Evolutionary conservation across 2,888 invertebrate species (phyloP).

Genomic region (Deroplatys truncata): DNA sequence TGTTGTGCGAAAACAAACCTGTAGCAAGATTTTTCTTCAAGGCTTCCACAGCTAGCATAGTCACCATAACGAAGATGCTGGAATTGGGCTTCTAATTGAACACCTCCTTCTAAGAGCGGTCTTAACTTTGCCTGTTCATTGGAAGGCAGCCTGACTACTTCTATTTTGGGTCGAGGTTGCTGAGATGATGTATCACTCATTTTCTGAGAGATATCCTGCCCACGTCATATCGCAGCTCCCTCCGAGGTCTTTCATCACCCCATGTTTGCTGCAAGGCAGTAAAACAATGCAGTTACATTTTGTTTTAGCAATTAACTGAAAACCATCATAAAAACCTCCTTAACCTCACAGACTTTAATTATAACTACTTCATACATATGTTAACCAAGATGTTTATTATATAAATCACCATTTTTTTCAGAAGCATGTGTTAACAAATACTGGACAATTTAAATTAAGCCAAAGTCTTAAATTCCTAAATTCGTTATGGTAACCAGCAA

Average conservation of each 20-base stretch:
- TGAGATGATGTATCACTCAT: background rate
- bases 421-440: too few species aligned
- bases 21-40: background rate
- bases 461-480: too few species aligned
- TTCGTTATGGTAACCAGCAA: too few species aligned
- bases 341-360: too few species aligned
- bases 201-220: background rate
- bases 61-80: slow-evolving; percentile 25
- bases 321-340: too few species aligned
- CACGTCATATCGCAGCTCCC: background rate
- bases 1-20: background rate
- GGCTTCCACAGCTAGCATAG: slow-evolving; percentile 25
- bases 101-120: slow-evolving; percentile 24
- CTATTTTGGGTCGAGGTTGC: slow-evolving; percentile 22
- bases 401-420: too few species aligned
- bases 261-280: background rate
- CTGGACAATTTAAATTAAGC: too few species aligned
- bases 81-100: slow-evolving; percentile 24
- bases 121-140: slow-evolving; percentile 23
- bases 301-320: background rate
- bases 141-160: slow-evolving; percentile 25
- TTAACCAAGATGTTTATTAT: too few species aligned
- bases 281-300: background rate
- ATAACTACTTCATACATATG: too few species aligned
- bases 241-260: background rate